Conservation (phyloP, 2,113 vertebrate genomes). For the Agapornis roseicollis region DNA sequence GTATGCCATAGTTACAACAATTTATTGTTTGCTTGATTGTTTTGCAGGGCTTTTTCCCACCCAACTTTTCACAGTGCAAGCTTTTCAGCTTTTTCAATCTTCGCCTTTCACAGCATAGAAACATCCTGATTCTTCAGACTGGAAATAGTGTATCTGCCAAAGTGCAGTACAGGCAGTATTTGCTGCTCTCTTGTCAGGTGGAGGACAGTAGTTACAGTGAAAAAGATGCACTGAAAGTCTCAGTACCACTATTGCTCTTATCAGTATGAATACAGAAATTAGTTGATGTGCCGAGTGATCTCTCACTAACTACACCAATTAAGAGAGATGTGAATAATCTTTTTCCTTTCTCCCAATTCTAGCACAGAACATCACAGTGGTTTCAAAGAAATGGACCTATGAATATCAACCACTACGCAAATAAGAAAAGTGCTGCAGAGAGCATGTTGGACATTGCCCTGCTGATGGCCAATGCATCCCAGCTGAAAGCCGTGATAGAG, state of each 20-base stretch:
- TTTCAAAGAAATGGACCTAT: slow-evolving; percentile 65
- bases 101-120: neutral
- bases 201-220: neutral
- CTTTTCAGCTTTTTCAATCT: neutral
- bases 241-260: neutral
- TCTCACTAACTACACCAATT: neutral
- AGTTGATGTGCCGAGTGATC: neutral
- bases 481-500: slow-evolving; percentile 92
- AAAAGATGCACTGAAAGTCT: neutral
- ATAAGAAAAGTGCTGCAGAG: slow-evolving; percentile 95
- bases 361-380: neutral
- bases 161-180: neutral
- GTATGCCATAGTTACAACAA: neutral
- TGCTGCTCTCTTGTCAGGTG: neutral
- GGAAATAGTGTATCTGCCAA: neutral
- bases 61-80: neutral
- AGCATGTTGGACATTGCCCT: slow-evolving; percentile 97
- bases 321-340: neutral
- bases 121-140: neutral
- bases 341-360: neutral
- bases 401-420: slow-evolving; percentile 95
- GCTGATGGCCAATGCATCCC: slow-evolving; percentile 96
- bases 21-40: neutral
- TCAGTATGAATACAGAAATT: neutral
- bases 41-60: neutral